Evolutionary conservation across 2,113 vertebrate genomes (phyloP), one percentile per base, ranked within the genome.

Genomic region (Xenopus laevis): DNA sequence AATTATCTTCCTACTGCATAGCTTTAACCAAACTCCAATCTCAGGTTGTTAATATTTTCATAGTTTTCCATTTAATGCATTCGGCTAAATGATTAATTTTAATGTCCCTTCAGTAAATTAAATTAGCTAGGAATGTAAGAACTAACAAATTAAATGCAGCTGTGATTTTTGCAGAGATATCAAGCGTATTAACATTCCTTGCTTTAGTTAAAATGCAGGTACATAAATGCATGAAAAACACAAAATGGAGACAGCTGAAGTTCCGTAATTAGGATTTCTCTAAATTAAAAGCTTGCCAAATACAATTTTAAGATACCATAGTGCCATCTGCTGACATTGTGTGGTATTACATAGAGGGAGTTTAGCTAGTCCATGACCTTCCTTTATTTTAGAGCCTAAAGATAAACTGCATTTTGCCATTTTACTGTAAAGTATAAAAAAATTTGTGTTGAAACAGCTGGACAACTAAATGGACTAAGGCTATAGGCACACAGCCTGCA

Each of bases 61-160:
- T 71, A 59, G 30, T 78, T 71, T 71, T 47, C 53, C 64, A 65
- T 58, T 71, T 71, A 65, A 45, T 78, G 62, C 70, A 71, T 33
- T 60, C 61, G 50, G 68, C 70, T 65, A 78, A 78, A 78, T 72
- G 64, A 78, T 78, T 71, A 71, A 78, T 71, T 78, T 60, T 78
- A 71, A 71, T 78, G 69, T 71, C 69, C 75, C 70, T 71, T 66
- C 66, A 78, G 70, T 78, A 78, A 78, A 78, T 71, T 71, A 71
- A 78, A 76, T 76, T 65, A 76, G 58, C 59, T 50, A 23, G 66
- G 74, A 76, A 69, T 76, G 74, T 76, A 76, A 76, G 66, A 69
- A 76, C 73, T 68, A 75, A 68, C 74, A 76, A 76, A 76, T 76
- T 76, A 76, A 76, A 59, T 58, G 59, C 74, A 76, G 73, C 73